Evolutionary conservation across 2,113 vertebrate genomes (phyloP).

Genomic region (Oreotrochilus melanogaster): DNA sequence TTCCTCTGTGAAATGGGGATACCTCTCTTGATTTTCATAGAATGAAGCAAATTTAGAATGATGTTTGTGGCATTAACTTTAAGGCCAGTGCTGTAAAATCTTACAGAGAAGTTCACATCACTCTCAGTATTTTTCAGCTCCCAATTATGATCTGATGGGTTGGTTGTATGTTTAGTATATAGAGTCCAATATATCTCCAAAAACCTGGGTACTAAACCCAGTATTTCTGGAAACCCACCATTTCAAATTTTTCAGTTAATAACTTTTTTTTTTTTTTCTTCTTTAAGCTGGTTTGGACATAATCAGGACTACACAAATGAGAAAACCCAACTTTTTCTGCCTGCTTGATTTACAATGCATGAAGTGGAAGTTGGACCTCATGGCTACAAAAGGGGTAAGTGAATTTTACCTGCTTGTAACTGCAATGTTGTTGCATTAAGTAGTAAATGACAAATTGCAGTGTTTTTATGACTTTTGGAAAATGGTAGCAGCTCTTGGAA

Average conservation of each 20-base stretch:
- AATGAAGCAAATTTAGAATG: neutral
- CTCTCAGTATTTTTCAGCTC: neutral
- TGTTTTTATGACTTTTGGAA: neutral
- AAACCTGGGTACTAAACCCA: accelerated
- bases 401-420: neutral
- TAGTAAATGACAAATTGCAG: neutral
- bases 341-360: neutral
- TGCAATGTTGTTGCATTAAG: neutral
- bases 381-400: accelerated
- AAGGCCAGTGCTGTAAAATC: neutral
- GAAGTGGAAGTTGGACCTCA: neutral
- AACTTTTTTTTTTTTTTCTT: neutral
- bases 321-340: neutral
- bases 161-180: neutral
- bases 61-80: neutral
- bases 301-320: neutral
- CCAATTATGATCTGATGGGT: neutral
- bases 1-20: neutral
- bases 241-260: neutral
- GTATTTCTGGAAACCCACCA: neutral
- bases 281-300: neutral
- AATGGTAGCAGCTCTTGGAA: neutral
- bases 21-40: accelerated
- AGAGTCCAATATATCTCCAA: neutral
- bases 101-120: neutral